These are phyloP conservation scores for Apeira syringaria DNA, from an alignment of 2,888 invertebrate genomes.

Conservation along the genomic window DNA sequence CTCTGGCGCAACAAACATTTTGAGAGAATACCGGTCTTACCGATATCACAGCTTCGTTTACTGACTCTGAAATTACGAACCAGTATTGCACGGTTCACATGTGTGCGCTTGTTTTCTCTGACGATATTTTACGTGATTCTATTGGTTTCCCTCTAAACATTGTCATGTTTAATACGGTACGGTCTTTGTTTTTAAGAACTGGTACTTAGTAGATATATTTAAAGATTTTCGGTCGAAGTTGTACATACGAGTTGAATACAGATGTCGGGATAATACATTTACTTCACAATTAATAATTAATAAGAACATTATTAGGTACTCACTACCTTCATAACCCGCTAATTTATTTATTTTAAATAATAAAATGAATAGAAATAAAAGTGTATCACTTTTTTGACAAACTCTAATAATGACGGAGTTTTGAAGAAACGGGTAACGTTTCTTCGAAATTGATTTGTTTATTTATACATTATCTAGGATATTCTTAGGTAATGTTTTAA, in stretches of 20 bases:
- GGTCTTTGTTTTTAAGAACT: slow-evolving; percentile 8
- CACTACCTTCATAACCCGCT: too few species aligned
- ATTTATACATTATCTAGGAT: too few species aligned
- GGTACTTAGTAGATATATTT: too few species aligned
- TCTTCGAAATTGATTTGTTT: too few species aligned
- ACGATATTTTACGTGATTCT: slow-evolving; percentile 40
- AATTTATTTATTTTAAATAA: too few species aligned
- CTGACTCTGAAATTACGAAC: slow-evolving; percentile 39
- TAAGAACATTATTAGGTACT: too few species aligned
- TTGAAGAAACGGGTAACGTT: too few species aligned
- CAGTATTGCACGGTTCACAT: slow-evolving; percentile 47
- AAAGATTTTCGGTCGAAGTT: slow-evolving; percentile 10
- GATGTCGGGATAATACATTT: background rate
- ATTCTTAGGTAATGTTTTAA: too few species aligned
- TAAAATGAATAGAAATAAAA: too few species aligned
- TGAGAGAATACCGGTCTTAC: slow-evolving; percentile 54
- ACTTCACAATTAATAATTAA: too few species aligned
- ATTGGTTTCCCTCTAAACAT: slow-evolving; percentile 27
- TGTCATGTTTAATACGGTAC: slow-evolving; percentile 6
- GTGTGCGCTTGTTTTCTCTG: slow-evolving; percentile 29
- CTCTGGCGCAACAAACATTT: slow-evolving; percentile 47
- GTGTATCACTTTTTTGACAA: too few species aligned
- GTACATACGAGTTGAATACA: slow-evolving; percentile 19
- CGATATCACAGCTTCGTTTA: slow-evolving; percentile 41
- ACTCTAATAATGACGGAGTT: too few species aligned